Evolutionary conservation across 1,140 invertebrate species (phyloP), one percentile per base, ranked within the genome.

Genomic region (Carcinoscorpius rotundicauda): DNA sequence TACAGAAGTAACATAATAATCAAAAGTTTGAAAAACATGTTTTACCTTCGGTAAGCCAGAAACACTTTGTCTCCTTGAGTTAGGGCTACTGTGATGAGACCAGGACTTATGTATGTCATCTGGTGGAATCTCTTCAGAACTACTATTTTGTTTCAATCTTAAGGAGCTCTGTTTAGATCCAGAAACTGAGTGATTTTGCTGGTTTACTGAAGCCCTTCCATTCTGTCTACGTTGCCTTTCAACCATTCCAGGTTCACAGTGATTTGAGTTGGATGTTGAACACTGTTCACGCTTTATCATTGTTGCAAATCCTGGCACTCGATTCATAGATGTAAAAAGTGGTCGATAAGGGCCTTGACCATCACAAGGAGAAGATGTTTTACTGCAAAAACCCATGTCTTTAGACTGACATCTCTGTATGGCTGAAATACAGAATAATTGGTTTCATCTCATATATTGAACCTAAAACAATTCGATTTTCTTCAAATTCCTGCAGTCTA

Each of bases 41-140:
- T 29, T 11, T 63, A 66, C 66, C 58, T 68, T 63, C 3, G 67
- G 64, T 56, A 70, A 62, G 49, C 65, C 66, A n/a, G 61, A 60
- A 4, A 60, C 49, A 52, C 60, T 67, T 9, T 61, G 51, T 49
- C 70, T 68, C 11, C 69, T 68, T 50, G 67, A 64, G 56, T 70
- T 72, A 51, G 71, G 70, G 58, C 66, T 68, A 6, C 66, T 70
- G 29, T 60, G 64, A 4, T 62, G 64, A 4, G 65, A 55, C 29
- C 67, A 68, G 53, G 70, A 73, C 57, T 67, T 70, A 3, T 81
- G 81, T 74, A 88, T 86, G 70, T 87, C 86, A 73, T 92, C 89
- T 4, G 93, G 73, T 0, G 89, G 90, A 55, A 93, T 93, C 72
- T 93, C 89, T 73, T 88, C 87, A 49, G 49, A 77, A 29, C 29